phyloP scores from a whole-genome alignment of 2,113 vertebrate species.

The Syrmaticus mikado region DNA sequence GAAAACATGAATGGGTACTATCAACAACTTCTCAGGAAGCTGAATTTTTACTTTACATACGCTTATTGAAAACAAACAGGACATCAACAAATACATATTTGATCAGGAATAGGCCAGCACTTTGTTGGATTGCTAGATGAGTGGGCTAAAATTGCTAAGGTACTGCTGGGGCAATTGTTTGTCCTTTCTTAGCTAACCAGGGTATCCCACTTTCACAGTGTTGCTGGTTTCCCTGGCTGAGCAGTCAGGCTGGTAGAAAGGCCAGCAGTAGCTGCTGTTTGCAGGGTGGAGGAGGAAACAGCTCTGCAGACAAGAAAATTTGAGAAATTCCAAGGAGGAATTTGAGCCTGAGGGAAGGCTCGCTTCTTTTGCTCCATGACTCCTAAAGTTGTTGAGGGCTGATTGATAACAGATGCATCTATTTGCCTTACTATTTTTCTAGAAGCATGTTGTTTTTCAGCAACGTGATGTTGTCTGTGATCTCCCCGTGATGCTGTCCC shows the following conservation, averaged over 20 bases:
- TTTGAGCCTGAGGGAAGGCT: slow-evolving; percentile 17
- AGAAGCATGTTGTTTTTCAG: not conserved
- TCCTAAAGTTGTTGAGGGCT: slow-evolving; percentile 12
- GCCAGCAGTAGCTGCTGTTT: not conserved
- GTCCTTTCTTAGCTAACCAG: not conserved
- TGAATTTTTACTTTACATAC: not conserved
- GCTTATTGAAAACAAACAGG: not conserved
- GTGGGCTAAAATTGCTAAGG: not conserved
- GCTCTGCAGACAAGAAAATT: not conserved
- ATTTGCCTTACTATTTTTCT: slow-evolving; percentile 32
- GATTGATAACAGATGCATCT: slow-evolving; percentile 68
- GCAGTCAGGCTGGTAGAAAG: not conserved
- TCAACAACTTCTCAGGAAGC: not conserved
- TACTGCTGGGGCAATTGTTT: not conserved
- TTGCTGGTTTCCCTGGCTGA: not conserved
- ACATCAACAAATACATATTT: fast-evolving
- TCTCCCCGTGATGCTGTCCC: slow-evolving; percentile 21
- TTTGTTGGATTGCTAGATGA: not conserved
- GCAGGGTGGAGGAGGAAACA: not conserved
- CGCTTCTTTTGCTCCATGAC: not conserved
- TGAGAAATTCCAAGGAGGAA: slow-evolving; percentile 47
- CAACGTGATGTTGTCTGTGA: slow-evolving; percentile 20
- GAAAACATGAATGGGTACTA: not conserved
- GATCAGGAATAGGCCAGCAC: not conserved
- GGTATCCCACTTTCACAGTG: not conserved